Conservation (phyloP, 2,888 invertebrate genomes). For the Platynereis dumerilii region DNA sequence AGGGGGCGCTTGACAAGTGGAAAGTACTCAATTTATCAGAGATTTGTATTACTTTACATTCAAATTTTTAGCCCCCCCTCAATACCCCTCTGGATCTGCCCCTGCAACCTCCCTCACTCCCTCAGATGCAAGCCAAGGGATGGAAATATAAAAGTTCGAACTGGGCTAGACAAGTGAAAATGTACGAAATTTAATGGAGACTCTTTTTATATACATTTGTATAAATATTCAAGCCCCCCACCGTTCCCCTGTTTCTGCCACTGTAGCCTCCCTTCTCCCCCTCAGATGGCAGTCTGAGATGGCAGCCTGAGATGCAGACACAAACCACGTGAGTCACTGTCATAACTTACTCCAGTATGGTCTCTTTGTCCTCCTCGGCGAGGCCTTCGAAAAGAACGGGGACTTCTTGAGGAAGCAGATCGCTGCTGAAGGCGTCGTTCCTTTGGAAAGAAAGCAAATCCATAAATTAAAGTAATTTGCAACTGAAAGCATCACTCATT, state of each 20-base stretch:
- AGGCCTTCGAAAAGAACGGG: constrained; percentile 48
- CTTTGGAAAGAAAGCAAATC: constrained; percentile 40
- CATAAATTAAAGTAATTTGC: constrained; percentile 6
- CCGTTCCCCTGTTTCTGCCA: too few species aligned
- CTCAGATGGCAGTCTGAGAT: background rate
- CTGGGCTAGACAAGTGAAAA: background rate
- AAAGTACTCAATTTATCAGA: too few species aligned
- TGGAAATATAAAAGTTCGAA: too few species aligned
- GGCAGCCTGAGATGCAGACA: background rate
- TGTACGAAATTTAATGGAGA: background rate
- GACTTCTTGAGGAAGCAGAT: constrained; percentile 50
- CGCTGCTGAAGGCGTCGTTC: constrained; percentile 55
- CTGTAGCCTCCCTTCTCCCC: too few species aligned
- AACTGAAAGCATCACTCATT: constrained; percentile 2
- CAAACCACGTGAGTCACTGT: background rate
- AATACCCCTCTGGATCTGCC: too few species aligned
- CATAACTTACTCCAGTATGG: constrained; percentile 29
- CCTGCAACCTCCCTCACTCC: too few species aligned
- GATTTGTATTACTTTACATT: too few species aligned
- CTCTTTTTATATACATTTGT: constrained; percentile 1
- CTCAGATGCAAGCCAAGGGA: too few species aligned
- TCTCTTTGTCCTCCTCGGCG: constrained; percentile 48
- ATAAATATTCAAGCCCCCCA: too few species aligned
- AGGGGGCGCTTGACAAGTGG: too few species aligned
- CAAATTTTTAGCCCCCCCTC: too few species aligned